Evolutionary conservation across 2,113 vertebrate genomes (phyloP), one percentile per base, ranked within the genome.

Genomic region (Melanerpes formicivorus): DNA sequence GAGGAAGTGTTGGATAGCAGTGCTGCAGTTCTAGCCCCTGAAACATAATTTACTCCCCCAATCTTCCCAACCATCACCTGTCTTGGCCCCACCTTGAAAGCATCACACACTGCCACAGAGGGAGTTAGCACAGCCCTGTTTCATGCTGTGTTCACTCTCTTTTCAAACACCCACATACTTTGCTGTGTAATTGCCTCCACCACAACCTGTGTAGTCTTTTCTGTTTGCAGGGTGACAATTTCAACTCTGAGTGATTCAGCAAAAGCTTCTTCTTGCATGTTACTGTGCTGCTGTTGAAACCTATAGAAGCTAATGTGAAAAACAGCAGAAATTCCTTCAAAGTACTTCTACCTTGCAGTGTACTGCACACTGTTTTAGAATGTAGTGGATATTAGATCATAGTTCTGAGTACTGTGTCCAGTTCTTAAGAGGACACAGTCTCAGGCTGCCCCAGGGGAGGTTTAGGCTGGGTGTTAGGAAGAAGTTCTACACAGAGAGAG

Each of bases 91-190:
- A 32, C 74, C 80, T 75, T 59, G 80, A 77, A 73, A 82, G 56
- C 56, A 25, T 63, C 67, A 1, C 10, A 0, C 5, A 16, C 81
- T 84, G 56, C 80, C 59, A 2, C 40, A 29, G 87, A 32, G 52
- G 32, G 63, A 67, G 60, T 46, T 18, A 67, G 55, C 59, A 32
- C 1, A 59, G 55, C 22, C 9, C 10, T 23, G 19, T 15, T 85
- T 23, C 1, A 0, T 50, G 65, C 44, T 0, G 0, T 18, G 76
- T 70, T 88, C 2, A 0, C 54, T 88, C 58, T 18, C 50, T 67
- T 63, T 88, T 10, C 64, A 34, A 87, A 89, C 70, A 60, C 80
- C 74, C 78, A 58, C 44, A 0, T 17, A 1, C 59, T 60, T 42
- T 42, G 64, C 56, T 85, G 75, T 32, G 6, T 42, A 64, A 76